Conservation (phyloP, 2,113 vertebrate genomes). For the Brachypteracias leptosomus region DNA sequence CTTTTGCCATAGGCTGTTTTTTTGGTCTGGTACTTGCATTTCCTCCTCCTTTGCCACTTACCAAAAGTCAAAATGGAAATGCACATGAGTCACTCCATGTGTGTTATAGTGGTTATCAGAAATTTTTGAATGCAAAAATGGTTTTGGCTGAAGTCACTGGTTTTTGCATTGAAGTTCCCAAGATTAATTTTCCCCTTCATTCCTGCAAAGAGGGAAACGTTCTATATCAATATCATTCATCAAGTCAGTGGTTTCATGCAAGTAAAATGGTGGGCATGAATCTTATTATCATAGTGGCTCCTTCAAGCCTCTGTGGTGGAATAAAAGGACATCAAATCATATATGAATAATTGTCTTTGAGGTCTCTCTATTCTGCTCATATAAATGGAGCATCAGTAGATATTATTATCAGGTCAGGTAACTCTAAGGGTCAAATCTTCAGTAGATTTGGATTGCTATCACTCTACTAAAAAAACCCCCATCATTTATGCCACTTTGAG, state of each 20-base stretch:
- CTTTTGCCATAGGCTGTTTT: background rate
- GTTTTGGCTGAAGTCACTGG: background rate
- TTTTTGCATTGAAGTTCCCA: background rate
- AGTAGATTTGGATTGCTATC: background rate
- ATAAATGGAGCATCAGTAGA: conserved; percentile 3
- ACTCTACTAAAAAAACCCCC: background rate
- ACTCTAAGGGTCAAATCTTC: background rate
- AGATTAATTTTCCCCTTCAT: background rate
- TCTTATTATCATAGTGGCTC: background rate
- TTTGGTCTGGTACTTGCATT: background rate
- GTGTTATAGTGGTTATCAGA: background rate
- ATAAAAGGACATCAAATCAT: conserved; percentile 6
- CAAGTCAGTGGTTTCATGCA: background rate
- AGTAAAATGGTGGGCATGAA: background rate
- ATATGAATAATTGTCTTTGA: conserved; percentile 7
- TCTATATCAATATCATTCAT: background rate
- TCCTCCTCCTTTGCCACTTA: background rate
- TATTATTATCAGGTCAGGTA: background rate
- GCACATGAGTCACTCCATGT: accelerated
- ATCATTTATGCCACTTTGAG: background rate
- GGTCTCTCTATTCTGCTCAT: background rate
- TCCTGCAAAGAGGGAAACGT: background rate
- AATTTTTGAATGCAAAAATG: accelerated
- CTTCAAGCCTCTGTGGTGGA: background rate
- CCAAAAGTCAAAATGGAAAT: background rate